Evolutionary conservation across 2,888 invertebrate species (phyloP).

Genomic region (Drosophila affinis): DNA sequence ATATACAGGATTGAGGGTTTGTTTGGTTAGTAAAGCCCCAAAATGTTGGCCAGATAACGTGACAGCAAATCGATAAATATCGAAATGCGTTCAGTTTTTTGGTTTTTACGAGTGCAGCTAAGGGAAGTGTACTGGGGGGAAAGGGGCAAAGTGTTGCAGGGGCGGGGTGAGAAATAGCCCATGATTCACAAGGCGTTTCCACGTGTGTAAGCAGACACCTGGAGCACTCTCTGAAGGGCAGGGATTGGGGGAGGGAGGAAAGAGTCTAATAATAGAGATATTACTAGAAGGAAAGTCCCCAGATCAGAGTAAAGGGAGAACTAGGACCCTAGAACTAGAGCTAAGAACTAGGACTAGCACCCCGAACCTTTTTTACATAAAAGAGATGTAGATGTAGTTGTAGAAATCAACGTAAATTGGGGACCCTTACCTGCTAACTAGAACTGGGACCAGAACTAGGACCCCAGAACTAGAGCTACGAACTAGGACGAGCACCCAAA

Average conservation of each 20-base stretch:
- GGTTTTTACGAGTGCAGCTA: slow-evolving; percentile 13
- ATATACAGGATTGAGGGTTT: neutral
- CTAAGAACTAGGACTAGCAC: too few species aligned
- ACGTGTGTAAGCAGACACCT: slow-evolving; percentile 25
- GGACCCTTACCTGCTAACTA: too few species aligned
- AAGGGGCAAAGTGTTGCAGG: slow-evolving; percentile 5
- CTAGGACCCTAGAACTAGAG: too few species aligned
- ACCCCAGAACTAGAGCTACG: too few species aligned
- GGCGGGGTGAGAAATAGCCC: slow-evolving; percentile 20
- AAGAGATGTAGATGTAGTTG: too few species aligned
- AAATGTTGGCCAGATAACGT: slow-evolving; percentile 57
- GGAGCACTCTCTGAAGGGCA: neutral
- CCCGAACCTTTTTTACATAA: too few species aligned
- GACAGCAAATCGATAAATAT: slow-evolving; percentile 74
- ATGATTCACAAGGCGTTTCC: slow-evolving; percentile 40
- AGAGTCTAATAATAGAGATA: neutral
- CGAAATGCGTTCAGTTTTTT: slow-evolving; percentile 40
- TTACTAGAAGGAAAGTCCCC: too few species aligned
- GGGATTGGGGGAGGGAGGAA: neutral
- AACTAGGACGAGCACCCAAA: too few species aligned
- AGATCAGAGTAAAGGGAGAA: too few species aligned
- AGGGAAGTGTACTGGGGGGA: neutral
- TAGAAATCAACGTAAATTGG: too few species aligned
- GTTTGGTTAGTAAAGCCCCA: slow-evolving; percentile 40
- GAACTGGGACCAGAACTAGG: too few species aligned